phyloP scores from a whole-genome alignment of 2,888 invertebrate species.

The Drosophila mulleri region DNA sequence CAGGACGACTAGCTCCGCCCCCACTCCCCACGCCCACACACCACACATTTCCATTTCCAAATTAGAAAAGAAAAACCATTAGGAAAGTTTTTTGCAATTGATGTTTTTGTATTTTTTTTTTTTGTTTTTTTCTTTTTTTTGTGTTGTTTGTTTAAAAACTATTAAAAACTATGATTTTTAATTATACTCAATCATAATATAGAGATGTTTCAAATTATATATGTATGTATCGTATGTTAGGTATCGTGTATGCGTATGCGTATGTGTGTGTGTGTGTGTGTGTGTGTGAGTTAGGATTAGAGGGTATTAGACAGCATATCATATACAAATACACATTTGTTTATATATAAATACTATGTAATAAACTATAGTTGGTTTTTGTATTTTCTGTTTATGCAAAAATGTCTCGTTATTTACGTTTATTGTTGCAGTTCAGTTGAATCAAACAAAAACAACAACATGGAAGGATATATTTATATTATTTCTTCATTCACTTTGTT shows the following conservation, averaged over 20 bases:
- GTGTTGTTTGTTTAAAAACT: conserved; percentile 81
- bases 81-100: conserved; percentile 50
- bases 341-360: conserved; percentile 66
- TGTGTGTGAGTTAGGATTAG: conserved; percentile 60
- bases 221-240: conserved; percentile 54
- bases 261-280: conserved; percentile 40
- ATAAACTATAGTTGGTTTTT: conserved; percentile 65
- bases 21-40: background rate
- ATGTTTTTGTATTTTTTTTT: conserved; percentile 32
- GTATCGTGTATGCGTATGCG: conserved; percentile 34
- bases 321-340: conserved; percentile 73
- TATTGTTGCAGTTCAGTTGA: conserved; percentile 60
- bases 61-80: conserved; percentile 35
- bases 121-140: conserved; percentile 24
- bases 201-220: conserved; percentile 74
- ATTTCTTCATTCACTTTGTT: conserved; percentile 1
- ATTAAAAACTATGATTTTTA: conserved; percentile 84
- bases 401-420: conserved; percentile 30
- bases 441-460: conserved; percentile 72
- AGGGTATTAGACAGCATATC: conserved; percentile 76
- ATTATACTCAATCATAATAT: conserved; percentile 81
- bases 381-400: conserved; percentile 46
- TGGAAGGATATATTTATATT: conserved; percentile 64
- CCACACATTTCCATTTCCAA: background rate
- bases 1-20: conserved; percentile 33